A percentile compares a stretch with the other conserved stretches of the same genome.
Evolutionary conservation across 1,140 invertebrate species (phyloP).

Genomic region (Octopus sinensis): DNA sequence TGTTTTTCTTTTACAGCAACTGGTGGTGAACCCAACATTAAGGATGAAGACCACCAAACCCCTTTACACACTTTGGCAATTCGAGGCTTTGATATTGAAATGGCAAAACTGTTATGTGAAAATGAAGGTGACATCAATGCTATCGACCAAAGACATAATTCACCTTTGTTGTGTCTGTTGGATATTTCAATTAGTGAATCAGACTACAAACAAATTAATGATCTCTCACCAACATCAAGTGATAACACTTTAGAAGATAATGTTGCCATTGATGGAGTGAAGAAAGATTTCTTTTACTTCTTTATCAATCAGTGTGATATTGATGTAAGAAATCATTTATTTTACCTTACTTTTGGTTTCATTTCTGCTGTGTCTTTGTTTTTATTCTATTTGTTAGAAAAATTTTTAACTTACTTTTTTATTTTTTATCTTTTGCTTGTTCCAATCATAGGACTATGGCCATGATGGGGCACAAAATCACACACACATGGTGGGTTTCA

Average conservation of each 20-base stretch:
- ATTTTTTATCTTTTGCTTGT: no score
- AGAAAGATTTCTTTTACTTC: constrained; percentile 37
- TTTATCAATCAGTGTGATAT: constrained; percentile 35
- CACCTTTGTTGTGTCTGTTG: constrained; percentile 45
- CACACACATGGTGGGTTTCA: no score
- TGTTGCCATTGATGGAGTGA: constrained; percentile 32
- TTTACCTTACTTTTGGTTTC: no score
- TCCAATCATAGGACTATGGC: no score
- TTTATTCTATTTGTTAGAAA: no score
- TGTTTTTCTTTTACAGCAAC: constrained; percentile 27
- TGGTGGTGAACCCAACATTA: constrained; percentile 43
- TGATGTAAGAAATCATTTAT: constrained; percentile 25
- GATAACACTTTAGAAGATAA: constrained; percentile 35
- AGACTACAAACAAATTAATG: constrained; percentile 36
- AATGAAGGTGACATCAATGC: constrained; percentile 43
- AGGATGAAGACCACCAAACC: constrained; percentile 39
- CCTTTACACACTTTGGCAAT: constrained; percentile 38
- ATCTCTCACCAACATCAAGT: constrained; percentile 34
- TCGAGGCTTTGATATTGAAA: constrained; percentile 33
- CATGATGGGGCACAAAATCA: no score
- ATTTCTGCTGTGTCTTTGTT: no score
- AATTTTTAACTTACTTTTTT: no score
- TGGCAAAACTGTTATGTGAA: constrained; percentile 41
- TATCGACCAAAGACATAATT: constrained; percentile 37
- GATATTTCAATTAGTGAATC: constrained; percentile 34